Percentiles rank a stretch among this genome's conserved stretches.
Evolutionary conservation across 1,140 invertebrate species (phyloP).

Genomic region (Anastrepha ludens): DNA sequence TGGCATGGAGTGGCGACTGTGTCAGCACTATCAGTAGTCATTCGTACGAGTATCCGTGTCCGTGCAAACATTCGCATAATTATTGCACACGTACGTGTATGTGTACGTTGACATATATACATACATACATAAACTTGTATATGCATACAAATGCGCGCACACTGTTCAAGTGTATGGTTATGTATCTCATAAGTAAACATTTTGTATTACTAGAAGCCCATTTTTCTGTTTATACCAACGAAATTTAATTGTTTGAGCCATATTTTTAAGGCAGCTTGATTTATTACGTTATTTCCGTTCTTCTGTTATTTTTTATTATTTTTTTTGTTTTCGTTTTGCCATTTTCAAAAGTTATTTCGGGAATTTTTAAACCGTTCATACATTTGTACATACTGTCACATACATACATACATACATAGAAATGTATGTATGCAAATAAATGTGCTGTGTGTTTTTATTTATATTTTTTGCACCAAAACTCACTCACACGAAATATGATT

Average conservation of each 20-base stretch:
- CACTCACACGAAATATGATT: conserved; percentile 51
- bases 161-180: too few species aligned
- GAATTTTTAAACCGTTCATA: not conserved
- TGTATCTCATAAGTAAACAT: not conserved
- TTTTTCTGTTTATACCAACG: not conserved
- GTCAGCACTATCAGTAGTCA: not conserved
- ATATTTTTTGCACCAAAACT: conserved; percentile 28
- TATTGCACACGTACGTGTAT: not conserved
- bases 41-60: not conserved
- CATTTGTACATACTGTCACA: not conserved
- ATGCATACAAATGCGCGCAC: too few species aligned
- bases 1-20: not conserved
- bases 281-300: too few species aligned
- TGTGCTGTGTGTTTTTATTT: not conserved
- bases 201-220: not conserved
- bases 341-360: conserved; percentile 6
- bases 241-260: not conserved
- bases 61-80: conserved; percentile 4
- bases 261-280: too few species aligned
- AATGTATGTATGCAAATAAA: not conserved
- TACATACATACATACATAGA: not conserved
- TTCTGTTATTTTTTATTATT: not conserved
- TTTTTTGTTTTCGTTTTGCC: not conserved
- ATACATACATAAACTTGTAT: too few species aligned
- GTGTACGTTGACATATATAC: too few species aligned